Base-by-base conservation (phyloP, 1,140 invertebrate genomes). In the Eriosoma lanigerum region DNA sequence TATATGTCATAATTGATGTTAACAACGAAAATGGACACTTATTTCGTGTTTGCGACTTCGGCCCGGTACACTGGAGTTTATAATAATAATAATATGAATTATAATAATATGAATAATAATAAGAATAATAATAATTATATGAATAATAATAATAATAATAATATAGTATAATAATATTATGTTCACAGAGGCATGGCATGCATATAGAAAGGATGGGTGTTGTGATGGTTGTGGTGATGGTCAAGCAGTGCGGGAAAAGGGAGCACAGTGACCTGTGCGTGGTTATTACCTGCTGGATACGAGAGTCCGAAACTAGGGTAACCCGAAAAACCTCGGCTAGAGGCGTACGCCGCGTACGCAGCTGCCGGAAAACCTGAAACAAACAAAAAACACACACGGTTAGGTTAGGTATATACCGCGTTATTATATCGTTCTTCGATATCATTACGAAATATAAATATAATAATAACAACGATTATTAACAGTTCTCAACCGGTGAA, bases 291-390 rank as follows among this genome's bases (percentile, higher is more conserved):
- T 96, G 94, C 93, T 86, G 94, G 94, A 81, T 96, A 96, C 86
- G 94, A 94, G 88, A 96, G 94, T 90, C 94, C 94, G 89, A 96
- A 96, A 91, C 94, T 95, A 90, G 94, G 94, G 90, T 96, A 96
- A 89, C 94, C 94, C 88, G 94, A 95, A 89, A 96, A 96, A 85
- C 94, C 93, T 88, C 94, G 93, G 88, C 94, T 93, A 86, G 94
- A 94, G 88, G 94, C 94, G 88, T 96, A 96, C 86, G 94, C 94
- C 87, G 94, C 93, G 88, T 95, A 95, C 85, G 94, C 94, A 85
- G 92, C 92, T 87, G 94, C 93, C 88, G 93, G 94, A 88, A 96
- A 96, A 90, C 94, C 94, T 95, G 90, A 68, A 84, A 83, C 66
- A n/a, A n/a, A 83, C n/a, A 86, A 89, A n/a, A 89, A 86, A 86